Conservation (phyloP, 2,113 vertebrate genomes). For the Marmota flaviventris region DNA sequence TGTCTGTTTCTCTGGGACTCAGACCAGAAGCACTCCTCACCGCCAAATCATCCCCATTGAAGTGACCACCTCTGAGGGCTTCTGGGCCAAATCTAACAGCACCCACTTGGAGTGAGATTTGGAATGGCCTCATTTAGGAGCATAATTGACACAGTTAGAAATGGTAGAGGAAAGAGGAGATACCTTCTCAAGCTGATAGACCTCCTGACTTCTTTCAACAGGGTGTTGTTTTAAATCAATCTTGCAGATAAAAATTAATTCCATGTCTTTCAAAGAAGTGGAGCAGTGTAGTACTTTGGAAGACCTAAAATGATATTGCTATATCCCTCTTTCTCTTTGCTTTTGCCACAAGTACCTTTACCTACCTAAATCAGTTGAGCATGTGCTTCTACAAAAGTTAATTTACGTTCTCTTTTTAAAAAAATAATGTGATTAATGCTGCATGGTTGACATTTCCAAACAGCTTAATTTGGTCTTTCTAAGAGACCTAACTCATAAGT, state of each 20-base stretch:
- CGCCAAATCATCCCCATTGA: too few relatives aligned
- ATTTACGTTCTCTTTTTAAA: slow-evolving; percentile 49
- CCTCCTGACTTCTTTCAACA: slow-evolving; percentile 61
- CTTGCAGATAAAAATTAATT: slow-evolving; percentile 73
- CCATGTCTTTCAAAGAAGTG: slow-evolving; percentile 40
- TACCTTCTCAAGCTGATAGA: slow-evolving; percentile 55
- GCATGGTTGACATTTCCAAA: not conserved
- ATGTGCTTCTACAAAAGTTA: slow-evolving; percentile 55
- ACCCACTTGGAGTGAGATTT: slow-evolving; percentile 55
- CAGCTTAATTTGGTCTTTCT: slow-evolving; percentile 57
- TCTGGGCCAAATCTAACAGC: slow-evolving; percentile 39
- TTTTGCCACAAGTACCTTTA: slow-evolving; percentile 32
- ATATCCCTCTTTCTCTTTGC: not conserved
- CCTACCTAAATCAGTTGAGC: slow-evolving; percentile 46
- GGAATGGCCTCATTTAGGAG: slow-evolving; percentile 24
- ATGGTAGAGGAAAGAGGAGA: slow-evolving; percentile 46
- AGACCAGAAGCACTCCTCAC: slow-evolving; percentile 51
- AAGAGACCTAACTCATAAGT: slow-evolving; percentile 36
- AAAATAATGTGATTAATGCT: slow-evolving; percentile 49
- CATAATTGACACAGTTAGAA: slow-evolving; percentile 35
- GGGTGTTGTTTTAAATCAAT: slow-evolving; percentile 69
- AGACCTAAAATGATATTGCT: slow-evolving; percentile 1
- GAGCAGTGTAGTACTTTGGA: slow-evolving; percentile 17
- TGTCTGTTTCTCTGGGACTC: slow-evolving; percentile 39
- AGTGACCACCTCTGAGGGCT: not conserved